Percentiles rank a stretch among this genome's conserved stretches.
phyloP scores from a whole-genome alignment of 2,888 invertebrate species.

The Alloplasta piceator region DNA sequence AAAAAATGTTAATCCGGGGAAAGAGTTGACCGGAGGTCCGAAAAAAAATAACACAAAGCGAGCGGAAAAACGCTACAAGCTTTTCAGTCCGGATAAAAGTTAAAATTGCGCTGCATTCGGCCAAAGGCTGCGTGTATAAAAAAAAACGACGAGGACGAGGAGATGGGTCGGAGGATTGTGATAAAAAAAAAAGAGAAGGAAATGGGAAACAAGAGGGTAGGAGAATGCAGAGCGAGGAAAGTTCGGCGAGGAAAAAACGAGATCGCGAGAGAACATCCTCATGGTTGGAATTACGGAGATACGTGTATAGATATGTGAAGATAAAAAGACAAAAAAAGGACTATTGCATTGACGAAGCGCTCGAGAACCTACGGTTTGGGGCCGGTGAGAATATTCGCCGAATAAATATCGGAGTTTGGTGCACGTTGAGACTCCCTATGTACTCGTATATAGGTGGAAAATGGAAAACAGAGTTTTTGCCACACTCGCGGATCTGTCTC shows the following conservation, averaged over 20 bases:
- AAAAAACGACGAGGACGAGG: not conserved
- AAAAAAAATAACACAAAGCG: not conserved
- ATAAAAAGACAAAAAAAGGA: constrained; percentile 30
- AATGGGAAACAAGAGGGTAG: not conserved
- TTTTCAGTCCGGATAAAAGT: constrained; percentile 33
- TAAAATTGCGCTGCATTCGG: constrained; percentile 37
- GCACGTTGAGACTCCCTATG: not conserved
- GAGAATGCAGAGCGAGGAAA: not conserved
- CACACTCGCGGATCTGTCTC: constrained; percentile 27
- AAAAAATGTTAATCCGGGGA: too few species aligned
- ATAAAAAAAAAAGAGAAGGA: constrained; percentile 5
- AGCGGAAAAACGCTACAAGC: constrained; percentile 4
- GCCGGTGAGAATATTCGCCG: constrained; percentile 43
- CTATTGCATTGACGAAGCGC: constrained; percentile 59
- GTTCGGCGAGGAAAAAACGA: not conserved
- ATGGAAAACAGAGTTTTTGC: constrained; percentile 52
- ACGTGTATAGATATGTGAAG: constrained; percentile 6
- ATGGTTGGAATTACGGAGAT: constrained; percentile 9
- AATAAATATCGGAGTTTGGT: constrained; percentile 61
- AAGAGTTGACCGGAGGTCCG: not conserved
- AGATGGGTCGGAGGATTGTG: not conserved
- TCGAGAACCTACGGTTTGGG: constrained; percentile 34
- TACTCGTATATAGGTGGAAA: not conserved
- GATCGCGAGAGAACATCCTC: constrained; percentile 26
- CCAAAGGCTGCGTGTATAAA: constrained; percentile 9